Base-by-base conservation (phyloP, 2,113 vertebrate genomes). In the Chloropsis cyanopogon region DNA sequence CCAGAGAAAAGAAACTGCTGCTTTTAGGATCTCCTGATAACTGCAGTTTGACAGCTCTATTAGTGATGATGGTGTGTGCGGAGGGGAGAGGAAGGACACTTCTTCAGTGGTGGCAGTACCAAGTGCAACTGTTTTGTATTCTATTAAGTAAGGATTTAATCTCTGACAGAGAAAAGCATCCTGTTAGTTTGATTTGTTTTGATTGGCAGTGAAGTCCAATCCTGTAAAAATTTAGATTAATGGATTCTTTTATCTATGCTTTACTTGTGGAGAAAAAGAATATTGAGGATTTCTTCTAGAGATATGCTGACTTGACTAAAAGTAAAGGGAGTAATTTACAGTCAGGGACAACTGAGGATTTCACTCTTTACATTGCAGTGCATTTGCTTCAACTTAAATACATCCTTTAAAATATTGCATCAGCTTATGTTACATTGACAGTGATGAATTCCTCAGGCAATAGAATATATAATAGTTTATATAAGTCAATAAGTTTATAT, bases 221-320 rank as follows among this genome's bases (percentile, higher is more conserved):
- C 93, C 91, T 84, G 69, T 82, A 95, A 96, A 96, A 94, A 95
- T 78, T 88, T 90, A 90, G 92, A 96, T 94, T 92, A 96, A 95
- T 92, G 93, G 92, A 64, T 90, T 92, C 72, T 96, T 96, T 96
- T 97, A 95, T 94, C 93, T 96, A 4, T 64, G 63, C 49, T 94
- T 78, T 82, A 86, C 83, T 96, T 81, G 25, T 41, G 44, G 71
- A 96, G 72, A 71, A 76, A 88, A 66, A 83, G 42, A 88, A 26
- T 75, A 53, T 82, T 90, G 77, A 86, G 85, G 60, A 88, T 96
- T 96, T 96, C 56, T 88, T 90, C 31, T 78, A 71, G 37, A 78
- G 82, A 96, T 81, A 92, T 28, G 90, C 94, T 94, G 88, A 90
- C 88, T 92, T 92, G 57, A 73, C 50, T 79, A 83, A 78, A 97